Evolutionary conservation across 2,888 invertebrate species (phyloP).

Genomic region (Agrotis clavis): DNA sequence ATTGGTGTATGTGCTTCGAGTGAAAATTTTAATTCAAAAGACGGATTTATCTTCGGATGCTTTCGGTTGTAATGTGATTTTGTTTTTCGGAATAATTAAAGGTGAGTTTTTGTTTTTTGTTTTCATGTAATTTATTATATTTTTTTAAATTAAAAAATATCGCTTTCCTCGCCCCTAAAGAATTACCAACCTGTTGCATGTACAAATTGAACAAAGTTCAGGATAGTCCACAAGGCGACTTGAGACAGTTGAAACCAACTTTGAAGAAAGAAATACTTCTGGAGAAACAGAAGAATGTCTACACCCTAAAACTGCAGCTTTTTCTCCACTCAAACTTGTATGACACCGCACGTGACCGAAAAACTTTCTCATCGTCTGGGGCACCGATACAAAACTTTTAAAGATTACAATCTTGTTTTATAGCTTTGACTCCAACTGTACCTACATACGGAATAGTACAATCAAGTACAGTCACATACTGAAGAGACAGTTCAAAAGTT

Average conservation of each 20-base stretch:
- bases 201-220: slow-evolving; percentile 6
- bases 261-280: background rate
- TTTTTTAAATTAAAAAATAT: background rate
- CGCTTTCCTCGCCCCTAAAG: background rate
- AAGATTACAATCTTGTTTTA: slow-evolving; percentile 35
- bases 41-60: slow-evolving; percentile 67
- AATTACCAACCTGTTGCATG: slow-evolving; percentile 16
- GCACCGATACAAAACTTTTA: slow-evolving; percentile 35
- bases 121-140: background rate
- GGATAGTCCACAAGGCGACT: background rate
- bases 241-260: slow-evolving; percentile 9
- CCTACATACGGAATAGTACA: slow-evolving; percentile 6
- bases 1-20: slow-evolving; percentile 70
- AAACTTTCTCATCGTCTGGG: slow-evolving; percentile 52
- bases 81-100: slow-evolving; percentile 69
- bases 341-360: slow-evolving; percentile 38
- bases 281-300: background rate
- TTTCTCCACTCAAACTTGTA: slow-evolving; percentile 17
- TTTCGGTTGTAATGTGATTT: slow-evolving; percentile 74
- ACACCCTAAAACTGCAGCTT: slow-evolving; percentile 20
- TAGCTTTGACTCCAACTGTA: slow-evolving; percentile 21
- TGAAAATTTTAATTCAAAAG: slow-evolving; percentile 67
- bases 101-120: slow-evolving; percentile 70
- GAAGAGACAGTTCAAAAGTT: slow-evolving; percentile 24
- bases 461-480: slow-evolving; percentile 3